Base-by-base conservation (phyloP, 64 coral and sea anemone genomes). In the Dendrophyllia cribrosa region DNA sequence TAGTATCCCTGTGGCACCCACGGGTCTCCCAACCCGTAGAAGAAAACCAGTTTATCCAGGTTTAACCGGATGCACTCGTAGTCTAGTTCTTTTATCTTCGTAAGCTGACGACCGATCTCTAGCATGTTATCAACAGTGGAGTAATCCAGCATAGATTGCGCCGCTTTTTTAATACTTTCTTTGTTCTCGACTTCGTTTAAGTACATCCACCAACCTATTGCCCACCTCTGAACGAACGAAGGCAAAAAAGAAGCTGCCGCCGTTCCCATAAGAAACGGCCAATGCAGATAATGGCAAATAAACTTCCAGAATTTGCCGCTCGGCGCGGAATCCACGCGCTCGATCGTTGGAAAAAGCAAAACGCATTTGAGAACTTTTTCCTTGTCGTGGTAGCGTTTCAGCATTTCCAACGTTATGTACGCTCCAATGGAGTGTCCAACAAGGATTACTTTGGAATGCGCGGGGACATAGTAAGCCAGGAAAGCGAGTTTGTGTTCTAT, bases 401-500 rank as follows among this genome's bases (percentile, higher is more conserved):
- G 86, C 73, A 99, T 85, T 78, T 99, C 91, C 44, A 99, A 70
- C 17, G 92, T 59, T 0, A 99, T 92, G 53, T 96, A 99, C 51
- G 97, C 94, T 21, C 97, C 97, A 51, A 95, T 90, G 1, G 97
- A 99, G 60, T 99, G 97, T 11, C 94, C 97, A 59, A 99, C 86
- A n/a, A 99, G 66, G 14, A 99, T 86, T 4, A 99, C 78, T 74
- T 79, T 93, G 51, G 72, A 91, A 16, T 82, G 73, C 9, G 56
- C 23, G 0, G 94, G 69, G 7, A 99, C 66, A 60, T 96, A 89
- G 16, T 96, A 77, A 17, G 91, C 97, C 56, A 99, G 48, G 69
- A 96, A 99, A 69, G 94, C 84, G 55, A 99, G 95, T 70, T 99
- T 99, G 91, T 99, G 97, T 51, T 92, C 68, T 25, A 99, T 96